Evolutionary conservation across 2,113 vertebrate genomes (phyloP).

Genomic region (Gopherus evgoodei): DNA sequence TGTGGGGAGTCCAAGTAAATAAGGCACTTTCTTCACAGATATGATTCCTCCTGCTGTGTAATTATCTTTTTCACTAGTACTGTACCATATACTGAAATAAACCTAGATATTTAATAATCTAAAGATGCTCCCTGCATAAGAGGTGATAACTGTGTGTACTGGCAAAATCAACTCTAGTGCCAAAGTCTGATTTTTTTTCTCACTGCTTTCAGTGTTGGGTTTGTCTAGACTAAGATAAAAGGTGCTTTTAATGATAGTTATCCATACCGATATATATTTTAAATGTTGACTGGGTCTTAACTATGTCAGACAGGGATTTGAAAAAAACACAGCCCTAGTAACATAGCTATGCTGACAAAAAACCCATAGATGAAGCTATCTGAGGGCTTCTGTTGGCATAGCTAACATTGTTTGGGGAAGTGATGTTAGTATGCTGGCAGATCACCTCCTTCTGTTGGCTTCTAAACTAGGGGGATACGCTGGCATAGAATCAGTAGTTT

Average conservation of each 20-base stretch:
- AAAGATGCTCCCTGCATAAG: slow-evolving; percentile 22
- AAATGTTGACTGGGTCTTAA: too few relatives aligned
- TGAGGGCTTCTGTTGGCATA: neutral
- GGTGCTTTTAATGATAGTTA: neutral
- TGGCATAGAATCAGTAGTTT: neutral
- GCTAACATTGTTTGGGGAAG: neutral
- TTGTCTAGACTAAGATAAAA: slow-evolving; percentile 5
- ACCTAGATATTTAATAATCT: slow-evolving; percentile 25
- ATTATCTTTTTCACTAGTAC: slow-evolving; percentile 32
- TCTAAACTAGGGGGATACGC: neutral
- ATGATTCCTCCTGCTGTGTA: slow-evolving; percentile 34
- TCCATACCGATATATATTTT: neutral
- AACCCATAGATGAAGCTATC: neutral
- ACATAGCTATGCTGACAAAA: neutral
- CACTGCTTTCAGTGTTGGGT: neutral
- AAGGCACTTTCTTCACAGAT: slow-evolving; percentile 10
- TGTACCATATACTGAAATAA: neutral
- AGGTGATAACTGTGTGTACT: slow-evolving; percentile 9
- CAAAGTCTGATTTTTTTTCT: slow-evolving; percentile 27
- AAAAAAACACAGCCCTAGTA: neutral
- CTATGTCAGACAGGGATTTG: neutral
- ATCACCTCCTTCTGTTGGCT: neutral
- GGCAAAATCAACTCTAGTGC: neutral
- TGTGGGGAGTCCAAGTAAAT: slow-evolving; percentile 57
- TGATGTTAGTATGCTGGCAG: neutral